Base-by-base conservation (phyloP, 2,888 invertebrate species). In the Orthosia incerta region DNA sequence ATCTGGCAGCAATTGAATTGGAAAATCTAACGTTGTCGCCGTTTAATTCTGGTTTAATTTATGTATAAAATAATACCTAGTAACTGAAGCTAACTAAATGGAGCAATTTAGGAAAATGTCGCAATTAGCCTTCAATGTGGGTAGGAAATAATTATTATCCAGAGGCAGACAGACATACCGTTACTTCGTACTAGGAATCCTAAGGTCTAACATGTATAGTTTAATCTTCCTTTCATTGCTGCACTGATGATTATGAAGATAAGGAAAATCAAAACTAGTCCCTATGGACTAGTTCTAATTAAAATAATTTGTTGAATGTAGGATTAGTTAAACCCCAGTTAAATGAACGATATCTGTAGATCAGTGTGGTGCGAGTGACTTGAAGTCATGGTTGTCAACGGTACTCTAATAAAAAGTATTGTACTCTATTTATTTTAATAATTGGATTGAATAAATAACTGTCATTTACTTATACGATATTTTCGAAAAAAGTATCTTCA, bases 331-430 rank as follows among this genome's bases (percentile, higher is more conserved):
- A 39, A 39, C 9, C 9, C 3, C 39, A 0, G 57, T 60, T 65
- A 66, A 76, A 71, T 65, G 68, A 71, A 62, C 48, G 50, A 26
- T 84, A 83, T 82, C 77, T 70, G 53, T 78, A 70, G 72, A 86
- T 84, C 83, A 83, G 82, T 83, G 79, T 77, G 71, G 76, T 84
- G 82, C 77, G 72, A 78, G 78, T 71, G 64, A 9, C 9, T 39
- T 9, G 9, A 39, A 39, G 39, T 39, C 9, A 39, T 7, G 39
- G 39, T 39, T 39, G 39, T 39, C 39, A 39, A 39, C 9, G 39
- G 39, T 9, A 39, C 7, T 39, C 39, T 39, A 39, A 9, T 39
- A 39, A 1, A 39, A 9, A 9, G 39, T 39, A 39, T 39, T 39
- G 39, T 39, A 39, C 1, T 39, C 39, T 39, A 7, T 39, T 31